Conservation (phyloP, 2,888 invertebrate genomes). For the Phymatocera aterrima region DNA sequence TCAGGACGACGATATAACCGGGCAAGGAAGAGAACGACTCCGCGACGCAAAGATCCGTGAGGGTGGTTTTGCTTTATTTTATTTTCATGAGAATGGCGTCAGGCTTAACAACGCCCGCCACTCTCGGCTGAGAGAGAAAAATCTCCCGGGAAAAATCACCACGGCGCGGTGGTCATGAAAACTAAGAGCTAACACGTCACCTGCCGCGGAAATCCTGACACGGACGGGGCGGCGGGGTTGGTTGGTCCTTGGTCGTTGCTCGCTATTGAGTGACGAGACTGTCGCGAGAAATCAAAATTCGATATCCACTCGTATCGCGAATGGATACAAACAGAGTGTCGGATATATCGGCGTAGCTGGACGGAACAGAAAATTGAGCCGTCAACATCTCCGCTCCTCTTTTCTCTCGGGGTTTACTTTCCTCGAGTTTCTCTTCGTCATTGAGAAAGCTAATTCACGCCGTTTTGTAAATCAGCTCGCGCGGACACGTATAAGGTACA, state of each 20-base stretch:
- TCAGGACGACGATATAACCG: conserved; percentile 14
- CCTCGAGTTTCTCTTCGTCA: too few relatives aligned
- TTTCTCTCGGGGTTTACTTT: too few relatives aligned
- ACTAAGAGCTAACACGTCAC: conserved; percentile 26
- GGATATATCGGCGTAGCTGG: neutral
- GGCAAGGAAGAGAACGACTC: conserved; percentile 1
- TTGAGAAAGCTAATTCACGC: too few relatives aligned
- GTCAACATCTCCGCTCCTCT: too few relatives aligned
- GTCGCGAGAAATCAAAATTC: neutral
- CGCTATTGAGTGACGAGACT: neutral
- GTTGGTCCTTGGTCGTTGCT: neutral
- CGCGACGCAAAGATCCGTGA: conserved; percentile 50
- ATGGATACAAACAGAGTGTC: neutral
- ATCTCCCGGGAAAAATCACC: conserved; percentile 8
- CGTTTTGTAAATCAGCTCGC: too few relatives aligned
- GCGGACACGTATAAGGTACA: neutral
- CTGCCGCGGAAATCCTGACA: neutral
- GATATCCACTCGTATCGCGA: neutral
- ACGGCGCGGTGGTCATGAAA: conserved; percentile 16
- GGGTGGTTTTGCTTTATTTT: conserved; percentile 44
- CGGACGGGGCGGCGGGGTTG: too few relatives aligned
- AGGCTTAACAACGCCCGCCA: conserved; percentile 48
- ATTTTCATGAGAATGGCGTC: conserved; percentile 43
- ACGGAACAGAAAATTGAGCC: too few relatives aligned
- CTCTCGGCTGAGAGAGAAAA: conserved; percentile 11